A percentile compares a stretch with the other conserved stretches of the same genome.
Evolutionary conservation across 2,888 invertebrate species (phyloP).

Genomic region (Paralinhomoeus sp.): DNA sequence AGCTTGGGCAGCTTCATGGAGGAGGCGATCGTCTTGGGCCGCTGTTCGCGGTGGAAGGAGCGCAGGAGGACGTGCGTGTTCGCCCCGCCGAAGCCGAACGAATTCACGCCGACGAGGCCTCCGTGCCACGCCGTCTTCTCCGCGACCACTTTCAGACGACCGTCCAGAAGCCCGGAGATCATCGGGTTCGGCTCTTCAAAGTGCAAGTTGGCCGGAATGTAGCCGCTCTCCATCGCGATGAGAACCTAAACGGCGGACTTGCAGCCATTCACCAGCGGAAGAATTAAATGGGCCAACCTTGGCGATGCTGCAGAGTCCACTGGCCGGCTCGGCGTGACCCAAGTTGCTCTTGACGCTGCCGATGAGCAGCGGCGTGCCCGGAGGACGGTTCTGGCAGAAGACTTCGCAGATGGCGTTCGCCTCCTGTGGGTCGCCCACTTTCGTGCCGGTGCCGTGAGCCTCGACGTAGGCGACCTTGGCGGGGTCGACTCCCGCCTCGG

Average conservation of each 20-base stretch:
- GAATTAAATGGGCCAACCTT: neutral
- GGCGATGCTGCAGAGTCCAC: constrained; percentile 14
- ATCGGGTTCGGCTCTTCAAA: constrained; percentile 62
- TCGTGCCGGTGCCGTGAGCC: constrained; percentile 89
- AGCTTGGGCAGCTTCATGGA: constrained; percentile 36
- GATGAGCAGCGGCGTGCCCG: constrained; percentile 50
- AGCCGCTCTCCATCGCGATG: constrained; percentile 68
- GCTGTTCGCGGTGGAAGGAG: neutral
- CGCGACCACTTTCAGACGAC: constrained; percentile 59
- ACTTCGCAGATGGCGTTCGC: constrained; percentile 60
- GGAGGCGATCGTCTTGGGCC: neutral
- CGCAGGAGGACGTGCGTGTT: constrained; percentile 27
- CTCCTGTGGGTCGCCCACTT: constrained; percentile 83
- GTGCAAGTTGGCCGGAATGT: constrained; percentile 75
- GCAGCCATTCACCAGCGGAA: too few relatives aligned
- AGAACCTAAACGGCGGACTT: constrained; percentile 42
- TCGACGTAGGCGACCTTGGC: constrained; percentile 62
- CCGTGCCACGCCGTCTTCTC: constrained; percentile 58
- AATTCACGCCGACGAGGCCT: constrained; percentile 50
- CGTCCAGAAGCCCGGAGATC: constrained; percentile 65
- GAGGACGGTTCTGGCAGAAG: constrained; percentile 52
- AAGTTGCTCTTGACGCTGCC: constrained; percentile 94
- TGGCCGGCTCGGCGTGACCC: constrained; percentile 70
- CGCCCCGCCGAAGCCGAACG: constrained; percentile 81
- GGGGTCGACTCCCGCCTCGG: constrained; percentile 40